Base-by-base conservation (phyloP, 2,113 vertebrate species). In the Cottus gobio region DNA sequence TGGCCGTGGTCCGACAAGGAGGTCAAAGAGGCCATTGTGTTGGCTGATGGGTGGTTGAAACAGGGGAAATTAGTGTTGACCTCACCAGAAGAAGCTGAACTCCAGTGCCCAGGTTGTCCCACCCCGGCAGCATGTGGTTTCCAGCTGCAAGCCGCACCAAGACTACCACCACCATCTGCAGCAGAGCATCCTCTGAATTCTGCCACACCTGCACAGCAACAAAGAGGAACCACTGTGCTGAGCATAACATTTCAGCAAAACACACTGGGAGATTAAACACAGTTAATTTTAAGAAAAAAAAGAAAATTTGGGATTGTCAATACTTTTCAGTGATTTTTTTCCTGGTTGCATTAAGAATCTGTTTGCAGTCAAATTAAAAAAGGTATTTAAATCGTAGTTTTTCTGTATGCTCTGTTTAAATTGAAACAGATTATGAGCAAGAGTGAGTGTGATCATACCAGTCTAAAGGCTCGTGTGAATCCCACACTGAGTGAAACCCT, bases 401-500 rank as follows among this genome's bases (percentile, higher is more conserved):
- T 39, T 52, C 16, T 71, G 62, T 3, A 8, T 48, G n/a, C 44
- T 60, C 24, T 50, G 13, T 77, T 39, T 18, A 63, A 2, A 18
- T 18, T 31, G 1, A 57, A 60, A 60, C 7, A 36, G 30, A 56
- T 5, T 30, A 12, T 67, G 65, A 73, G 16, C 60, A 34, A 52
- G 30, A 37, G 11, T 65, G 46, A 85, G 26, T 77, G 34, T 68
- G 50, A 66, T 9, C 71, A 4, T 89, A 99, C 98, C 96, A 95
- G 96, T 95, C 98, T 96, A 87, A 97, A 99, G 73, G 97, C 97
- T 94, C 98, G 95, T 42, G 97, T 96, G 92, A 98, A 96, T 92
- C 98, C 98, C 90, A 98, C 93, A 85, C 95, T 96, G 87, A 97
- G 93, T 78, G 96, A 96, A 62, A 94, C 87, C 1, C 94, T 97